A percentile compares a stretch with the other conserved stretches of the same genome.
Evolutionary conservation across 2,113 vertebrate genomes (phyloP).

Genomic region (Podiceps cristatus): DNA sequence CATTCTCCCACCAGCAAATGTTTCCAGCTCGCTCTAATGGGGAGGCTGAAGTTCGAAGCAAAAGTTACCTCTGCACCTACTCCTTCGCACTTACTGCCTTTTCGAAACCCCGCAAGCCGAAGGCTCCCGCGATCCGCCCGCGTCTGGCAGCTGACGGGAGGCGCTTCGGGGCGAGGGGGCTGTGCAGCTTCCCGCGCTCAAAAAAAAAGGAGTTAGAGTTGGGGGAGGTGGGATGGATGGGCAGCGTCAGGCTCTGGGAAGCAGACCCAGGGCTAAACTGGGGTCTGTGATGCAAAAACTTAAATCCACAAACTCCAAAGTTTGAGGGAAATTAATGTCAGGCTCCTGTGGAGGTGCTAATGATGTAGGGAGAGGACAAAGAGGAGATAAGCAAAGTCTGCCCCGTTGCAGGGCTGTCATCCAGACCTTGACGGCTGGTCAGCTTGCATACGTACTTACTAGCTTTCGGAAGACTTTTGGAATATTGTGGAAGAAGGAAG

Average conservation of each 20-base stretch:
- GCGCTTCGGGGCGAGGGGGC: neutral
- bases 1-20: constrained; percentile 62
- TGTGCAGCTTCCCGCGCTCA: neutral
- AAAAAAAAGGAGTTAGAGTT: rapidly evolving
- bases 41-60: neutral
- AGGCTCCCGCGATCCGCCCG: neutral
- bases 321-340: neutral
- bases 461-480: neutral
- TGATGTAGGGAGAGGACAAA: neutral
- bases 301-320: rapidly evolving
- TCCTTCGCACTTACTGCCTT: neutral
- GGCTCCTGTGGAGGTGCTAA: neutral
- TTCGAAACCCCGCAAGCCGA: neutral
- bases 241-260: neutral
- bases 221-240: neutral
- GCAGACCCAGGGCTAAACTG: rapidly evolving
- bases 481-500: neutral
- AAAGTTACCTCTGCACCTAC: neutral
- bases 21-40: constrained; percentile 21
- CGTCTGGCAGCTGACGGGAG: neutral
- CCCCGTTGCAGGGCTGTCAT: neutral
- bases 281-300: rapidly evolving
- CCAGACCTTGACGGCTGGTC: neutral
- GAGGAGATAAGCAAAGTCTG: neutral
- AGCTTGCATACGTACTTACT: rapidly evolving